phyloP scores from a whole-genome alignment of 2,888 invertebrate genomes.

The Sinhomidia bicolor region DNA sequence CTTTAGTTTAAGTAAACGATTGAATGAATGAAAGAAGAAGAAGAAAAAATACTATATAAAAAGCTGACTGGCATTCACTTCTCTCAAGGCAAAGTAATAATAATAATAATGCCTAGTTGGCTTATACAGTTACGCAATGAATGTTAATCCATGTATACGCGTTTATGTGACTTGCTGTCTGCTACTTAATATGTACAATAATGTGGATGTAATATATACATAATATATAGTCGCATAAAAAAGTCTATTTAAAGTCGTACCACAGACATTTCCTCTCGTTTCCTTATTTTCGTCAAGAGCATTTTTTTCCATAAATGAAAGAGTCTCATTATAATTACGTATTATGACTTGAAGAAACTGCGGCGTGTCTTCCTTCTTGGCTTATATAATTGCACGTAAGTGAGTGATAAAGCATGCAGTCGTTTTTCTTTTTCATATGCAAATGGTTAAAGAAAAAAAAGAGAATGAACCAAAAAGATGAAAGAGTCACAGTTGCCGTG shows the following conservation, averaged over 20 bases:
- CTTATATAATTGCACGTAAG: too few relatives aligned
- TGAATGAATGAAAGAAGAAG: slow-evolving; percentile 52
- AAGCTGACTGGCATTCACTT: neutral
- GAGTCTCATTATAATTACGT: neutral
- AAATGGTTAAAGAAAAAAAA: slow-evolving; percentile 23
- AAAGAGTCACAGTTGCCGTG: slow-evolving; percentile 3
- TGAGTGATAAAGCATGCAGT: neutral
- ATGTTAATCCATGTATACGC: neutral
- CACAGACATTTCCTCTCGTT: slow-evolving; percentile 2
- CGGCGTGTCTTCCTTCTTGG: neutral
- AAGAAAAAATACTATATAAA: too few relatives aligned
- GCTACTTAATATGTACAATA: too few relatives aligned
- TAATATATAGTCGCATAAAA: too few relatives aligned
- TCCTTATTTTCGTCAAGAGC: neutral
- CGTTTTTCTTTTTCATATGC: neutral
- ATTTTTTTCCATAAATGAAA: neutral
- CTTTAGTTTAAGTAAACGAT: slow-evolving; percentile 59
- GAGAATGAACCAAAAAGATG: neutral
- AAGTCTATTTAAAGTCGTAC: neutral
- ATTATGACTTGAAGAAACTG: neutral
- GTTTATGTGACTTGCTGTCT: neutral
- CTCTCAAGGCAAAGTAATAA: too few relatives aligned
- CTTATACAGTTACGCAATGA: neutral
- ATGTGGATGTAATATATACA: too few relatives aligned
- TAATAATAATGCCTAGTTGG: too few relatives aligned